Evolutionary conservation across 37 sponge, comb jelly and placozoan genomes (phyloP).

Genomic region (Spongilla lacustris): DNA sequence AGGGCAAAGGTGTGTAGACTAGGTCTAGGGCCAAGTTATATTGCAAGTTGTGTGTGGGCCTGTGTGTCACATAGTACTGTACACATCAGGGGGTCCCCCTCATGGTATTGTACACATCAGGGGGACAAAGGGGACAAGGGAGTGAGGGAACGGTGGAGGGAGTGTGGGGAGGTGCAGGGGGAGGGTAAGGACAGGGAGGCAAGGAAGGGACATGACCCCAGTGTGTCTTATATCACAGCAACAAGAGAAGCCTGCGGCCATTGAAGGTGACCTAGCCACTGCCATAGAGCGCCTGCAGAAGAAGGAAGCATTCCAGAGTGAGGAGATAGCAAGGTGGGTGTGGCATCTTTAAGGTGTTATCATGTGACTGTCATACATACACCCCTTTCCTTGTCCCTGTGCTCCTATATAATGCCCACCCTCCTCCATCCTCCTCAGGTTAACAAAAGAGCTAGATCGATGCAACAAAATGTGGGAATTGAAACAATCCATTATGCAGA

Average conservation of each 20-base stretch:
- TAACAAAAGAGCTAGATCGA: conserved; percentile 54
- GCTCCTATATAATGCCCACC: neutral
- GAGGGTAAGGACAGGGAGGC: neutral
- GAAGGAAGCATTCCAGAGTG: conserved; percentile 37
- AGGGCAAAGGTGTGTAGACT: conserved; percentile 4
- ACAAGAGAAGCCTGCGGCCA: neutral
- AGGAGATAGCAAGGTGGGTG: conserved; percentile 41
- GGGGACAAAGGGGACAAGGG: no score
- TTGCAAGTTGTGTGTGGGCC: neutral
- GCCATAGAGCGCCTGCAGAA: conserved; percentile 45
- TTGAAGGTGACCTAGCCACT: conserved; percentile 36
- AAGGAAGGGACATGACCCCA: neutral
- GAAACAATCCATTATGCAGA: conserved; percentile 76
- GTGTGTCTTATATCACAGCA: neutral
- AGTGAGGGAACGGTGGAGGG: no score
- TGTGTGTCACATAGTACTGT: no score
- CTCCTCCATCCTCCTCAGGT: conserved; percentile 15
- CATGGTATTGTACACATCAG: no score
- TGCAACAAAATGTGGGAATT: conserved; percentile 53
- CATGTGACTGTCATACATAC: no score
- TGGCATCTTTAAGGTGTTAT: no score
- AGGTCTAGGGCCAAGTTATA: neutral
- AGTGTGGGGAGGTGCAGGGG: no score
- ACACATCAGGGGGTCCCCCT: no score
- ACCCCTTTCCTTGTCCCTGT: neutral